Percentiles rank a stretch among this genome's conserved stretches.
These are phyloP conservation scores for Rhagonycha lutea DNA, from an alignment of 2,888 invertebrate genomes.

Conservation along the genomic window DNA sequence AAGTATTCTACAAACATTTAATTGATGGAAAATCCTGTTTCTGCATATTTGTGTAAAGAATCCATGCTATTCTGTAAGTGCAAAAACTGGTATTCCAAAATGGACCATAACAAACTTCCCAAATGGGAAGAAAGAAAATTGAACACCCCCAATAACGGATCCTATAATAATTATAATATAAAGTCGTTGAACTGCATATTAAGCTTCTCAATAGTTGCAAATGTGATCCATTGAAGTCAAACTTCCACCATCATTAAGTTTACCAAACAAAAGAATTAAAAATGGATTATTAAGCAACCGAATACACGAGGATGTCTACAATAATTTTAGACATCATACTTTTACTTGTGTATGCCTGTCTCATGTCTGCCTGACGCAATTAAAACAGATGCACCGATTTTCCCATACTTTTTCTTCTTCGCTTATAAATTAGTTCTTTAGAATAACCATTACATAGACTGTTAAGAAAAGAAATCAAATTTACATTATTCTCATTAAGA, in stretches of 20 bases:
- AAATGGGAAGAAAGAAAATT: not conserved
- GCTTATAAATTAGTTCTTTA: not conserved
- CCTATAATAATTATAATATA: no score
- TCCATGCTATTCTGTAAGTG: not conserved
- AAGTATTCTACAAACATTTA: not conserved
- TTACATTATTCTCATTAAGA: not conserved
- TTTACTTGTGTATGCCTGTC: not conserved
- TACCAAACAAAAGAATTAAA: not conserved
- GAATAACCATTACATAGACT: not conserved
- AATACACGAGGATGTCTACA: not conserved
- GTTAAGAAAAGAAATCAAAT: not conserved
- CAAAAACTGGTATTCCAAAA: not conserved
- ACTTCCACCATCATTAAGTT: not conserved
- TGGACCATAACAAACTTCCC: not conserved
- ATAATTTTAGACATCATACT: not conserved
- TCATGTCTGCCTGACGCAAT: not conserved
- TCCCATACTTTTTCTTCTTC: not conserved
- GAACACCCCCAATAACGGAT: not conserved
- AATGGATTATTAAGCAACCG: not conserved
- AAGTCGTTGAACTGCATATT: not conserved
- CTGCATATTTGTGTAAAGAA: not conserved
- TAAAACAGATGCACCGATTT: not conserved
- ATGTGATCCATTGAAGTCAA: not conserved
- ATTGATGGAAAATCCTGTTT: not conserved
- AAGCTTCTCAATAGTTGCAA: not conserved